A percentile compares a stretch with the other conserved stretches of the same genome.
These are phyloP conservation scores for Lepus americanus DNA, from an alignment of 2,113 vertebrate species.

Conservation along the genomic window DNA sequence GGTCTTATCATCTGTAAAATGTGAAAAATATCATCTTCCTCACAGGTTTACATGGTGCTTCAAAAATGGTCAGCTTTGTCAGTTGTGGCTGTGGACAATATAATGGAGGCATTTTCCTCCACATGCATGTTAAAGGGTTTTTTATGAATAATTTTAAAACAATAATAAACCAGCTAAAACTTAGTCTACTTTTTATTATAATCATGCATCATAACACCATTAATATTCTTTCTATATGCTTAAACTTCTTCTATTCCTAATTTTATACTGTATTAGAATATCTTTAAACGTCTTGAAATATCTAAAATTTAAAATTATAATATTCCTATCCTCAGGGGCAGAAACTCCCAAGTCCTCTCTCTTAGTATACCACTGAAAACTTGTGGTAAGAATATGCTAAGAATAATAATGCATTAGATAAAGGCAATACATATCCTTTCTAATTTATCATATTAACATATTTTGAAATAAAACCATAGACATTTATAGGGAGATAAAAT, in stretches of 20 bases:
- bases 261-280: no score
- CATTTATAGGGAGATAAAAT: slow-evolving; percentile 36
- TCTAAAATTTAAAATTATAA: background rate
- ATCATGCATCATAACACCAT: background rate
- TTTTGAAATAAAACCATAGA: slow-evolving; percentile 39
- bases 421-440: background rate
- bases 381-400: background rate
- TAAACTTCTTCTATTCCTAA: no score
- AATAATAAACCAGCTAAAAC: slow-evolving; percentile 2
- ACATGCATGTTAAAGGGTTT: background rate
- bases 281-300: no score
- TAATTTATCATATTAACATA: slow-evolving; percentile 16
- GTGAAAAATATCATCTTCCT: background rate
- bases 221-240: no score
- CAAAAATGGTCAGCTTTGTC: background rate
- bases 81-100: background rate
- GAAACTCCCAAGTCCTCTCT: background rate
- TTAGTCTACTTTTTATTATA: background rate
- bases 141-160: background rate
- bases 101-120: fast-evolving
- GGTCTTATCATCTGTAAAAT: background rate
- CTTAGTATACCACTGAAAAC: background rate
- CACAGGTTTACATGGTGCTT: background rate
- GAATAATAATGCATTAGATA: slow-evolving; percentile 27
- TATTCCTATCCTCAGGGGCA: background rate